phyloP scores from a whole-genome alignment of 2,888 invertebrate species.

The Ashinkailepas kermadecensis region DNA sequence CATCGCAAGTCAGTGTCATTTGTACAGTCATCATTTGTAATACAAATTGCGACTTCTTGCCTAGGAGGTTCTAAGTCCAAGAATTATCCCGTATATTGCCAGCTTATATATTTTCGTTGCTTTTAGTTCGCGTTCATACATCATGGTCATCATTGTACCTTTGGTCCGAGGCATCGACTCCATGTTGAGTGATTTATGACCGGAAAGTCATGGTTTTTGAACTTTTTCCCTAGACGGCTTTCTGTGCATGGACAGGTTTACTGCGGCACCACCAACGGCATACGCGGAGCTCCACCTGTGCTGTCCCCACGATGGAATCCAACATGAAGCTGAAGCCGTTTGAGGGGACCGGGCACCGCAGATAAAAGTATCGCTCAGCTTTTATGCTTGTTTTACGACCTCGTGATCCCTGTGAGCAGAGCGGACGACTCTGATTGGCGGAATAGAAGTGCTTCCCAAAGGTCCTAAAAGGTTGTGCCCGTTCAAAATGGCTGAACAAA shows the following conservation, averaged over 20 bases:
- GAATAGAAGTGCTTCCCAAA: background rate
- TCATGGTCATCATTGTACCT: too few species aligned
- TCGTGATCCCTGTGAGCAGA: background rate
- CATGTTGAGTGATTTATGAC: background rate
- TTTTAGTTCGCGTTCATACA: too few species aligned
- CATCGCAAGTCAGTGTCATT: too few species aligned
- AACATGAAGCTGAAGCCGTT: background rate
- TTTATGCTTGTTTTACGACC: background rate
- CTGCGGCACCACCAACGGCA: too few species aligned
- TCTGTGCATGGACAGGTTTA: background rate
- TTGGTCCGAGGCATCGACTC: too few species aligned
- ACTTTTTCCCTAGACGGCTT: background rate
- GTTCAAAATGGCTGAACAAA: background rate
- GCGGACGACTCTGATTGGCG: background rate
- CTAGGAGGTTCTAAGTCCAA: too few species aligned
- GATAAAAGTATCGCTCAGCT: background rate
- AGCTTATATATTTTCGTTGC: too few species aligned
- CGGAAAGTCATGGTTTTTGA: background rate
- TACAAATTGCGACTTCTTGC: too few species aligned
- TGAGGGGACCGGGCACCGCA: background rate
- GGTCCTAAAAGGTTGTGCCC: background rate
- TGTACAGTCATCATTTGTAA: too few species aligned
- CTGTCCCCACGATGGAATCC: background rate
- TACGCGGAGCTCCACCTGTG: background rate
- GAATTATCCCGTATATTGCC: too few species aligned